A percentile compares a stretch with the other conserved stretches of the same genome.
These are phyloP conservation scores for Diorhabda carinulata DNA, from an alignment of 1,140 invertebrate genomes.

Conservation along the genomic window DNA sequence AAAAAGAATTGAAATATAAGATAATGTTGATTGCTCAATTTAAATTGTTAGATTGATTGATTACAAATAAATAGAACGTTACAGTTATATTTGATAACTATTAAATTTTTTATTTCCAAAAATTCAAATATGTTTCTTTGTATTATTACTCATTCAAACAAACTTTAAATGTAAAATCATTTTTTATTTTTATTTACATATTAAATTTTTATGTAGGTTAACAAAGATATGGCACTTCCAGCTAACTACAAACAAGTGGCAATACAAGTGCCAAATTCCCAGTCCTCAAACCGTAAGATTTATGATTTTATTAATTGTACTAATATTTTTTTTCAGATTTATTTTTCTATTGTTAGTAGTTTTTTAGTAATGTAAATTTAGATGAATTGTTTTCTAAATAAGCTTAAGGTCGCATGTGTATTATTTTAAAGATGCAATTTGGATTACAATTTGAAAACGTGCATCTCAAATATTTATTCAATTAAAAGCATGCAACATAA, in stretches of 20 bases:
- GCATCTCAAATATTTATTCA: constrained; percentile 22
- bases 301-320: constrained; percentile 13
- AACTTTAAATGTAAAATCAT: too few relatives aligned
- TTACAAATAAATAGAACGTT: too few relatives aligned
- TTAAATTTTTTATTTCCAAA: too few relatives aligned
- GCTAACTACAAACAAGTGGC: constrained; percentile 72
- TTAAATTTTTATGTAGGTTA: neutral
- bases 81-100: too few relatives aligned
- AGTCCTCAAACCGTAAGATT: constrained; percentile 49
- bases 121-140: too few relatives aligned
- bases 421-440: constrained; percentile 16
- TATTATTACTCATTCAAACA: too few relatives aligned
- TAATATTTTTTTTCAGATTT: constrained; percentile 18
- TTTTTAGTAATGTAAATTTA: constrained; percentile 26
- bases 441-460: constrained; percentile 2
- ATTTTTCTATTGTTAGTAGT: constrained; percentile 19
- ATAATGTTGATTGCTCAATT: too few relatives aligned
- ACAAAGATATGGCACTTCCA: constrained; percentile 60
- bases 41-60: too few relatives aligned
- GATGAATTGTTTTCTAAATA: constrained; percentile 29
- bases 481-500: constrained; percentile 27
- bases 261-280: constrained; percentile 58
- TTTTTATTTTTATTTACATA: neutral
- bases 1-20: too few relatives aligned
- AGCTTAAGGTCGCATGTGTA: constrained; percentile 35